Conservation (phyloP, 2,797 vertebrate species). For the Phoxinus dragarum region DNA sequence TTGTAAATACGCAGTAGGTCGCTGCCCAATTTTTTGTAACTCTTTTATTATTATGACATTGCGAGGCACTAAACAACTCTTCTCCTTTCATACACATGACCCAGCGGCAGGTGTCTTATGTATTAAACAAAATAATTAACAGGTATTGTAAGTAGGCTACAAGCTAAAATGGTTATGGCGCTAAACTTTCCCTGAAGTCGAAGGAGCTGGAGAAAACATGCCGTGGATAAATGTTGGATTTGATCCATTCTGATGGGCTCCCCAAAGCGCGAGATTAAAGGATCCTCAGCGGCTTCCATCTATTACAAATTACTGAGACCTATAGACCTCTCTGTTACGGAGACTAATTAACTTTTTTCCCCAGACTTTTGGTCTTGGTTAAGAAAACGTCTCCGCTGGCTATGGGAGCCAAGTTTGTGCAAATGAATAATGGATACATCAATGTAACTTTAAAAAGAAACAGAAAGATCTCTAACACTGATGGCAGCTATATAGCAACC, state of each 20-base stretch:
- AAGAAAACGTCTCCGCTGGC: slow-evolving; percentile 35
- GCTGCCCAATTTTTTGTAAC: neutral
- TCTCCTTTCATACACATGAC: neutral
- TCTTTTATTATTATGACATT: neutral
- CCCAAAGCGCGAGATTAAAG: slow-evolving; percentile 49
- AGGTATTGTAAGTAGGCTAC: neutral
- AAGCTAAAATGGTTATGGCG: neutral
- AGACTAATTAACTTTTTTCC: slow-evolving; percentile 61
- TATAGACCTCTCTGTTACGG: slow-evolving; percentile 45
- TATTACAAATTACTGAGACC: slow-evolving; percentile 47
- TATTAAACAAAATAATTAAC: neutral
- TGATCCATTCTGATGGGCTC: slow-evolving; percentile 51
- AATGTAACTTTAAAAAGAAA: slow-evolving; percentile 49
- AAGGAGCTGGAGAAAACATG: slow-evolving; percentile 44
- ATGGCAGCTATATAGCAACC: slow-evolving; percentile 55
- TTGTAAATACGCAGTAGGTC: neutral
- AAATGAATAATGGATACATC: slow-evolving; percentile 57
- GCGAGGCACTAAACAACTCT: neutral
- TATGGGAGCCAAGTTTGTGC: slow-evolving; percentile 52
- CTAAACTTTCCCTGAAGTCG: neutral
- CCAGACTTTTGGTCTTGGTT: slow-evolving; percentile 39
- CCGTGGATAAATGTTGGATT: slow-evolving; percentile 42
- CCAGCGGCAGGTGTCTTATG: neutral
- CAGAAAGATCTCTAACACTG: slow-evolving; percentile 51
- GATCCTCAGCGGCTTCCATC: slow-evolving; percentile 36